Evolutionary conservation across 2,797 vertebrate species (phyloP), one percentile per base, ranked within the genome.

Genomic region (Myotis daubentonii): DNA sequence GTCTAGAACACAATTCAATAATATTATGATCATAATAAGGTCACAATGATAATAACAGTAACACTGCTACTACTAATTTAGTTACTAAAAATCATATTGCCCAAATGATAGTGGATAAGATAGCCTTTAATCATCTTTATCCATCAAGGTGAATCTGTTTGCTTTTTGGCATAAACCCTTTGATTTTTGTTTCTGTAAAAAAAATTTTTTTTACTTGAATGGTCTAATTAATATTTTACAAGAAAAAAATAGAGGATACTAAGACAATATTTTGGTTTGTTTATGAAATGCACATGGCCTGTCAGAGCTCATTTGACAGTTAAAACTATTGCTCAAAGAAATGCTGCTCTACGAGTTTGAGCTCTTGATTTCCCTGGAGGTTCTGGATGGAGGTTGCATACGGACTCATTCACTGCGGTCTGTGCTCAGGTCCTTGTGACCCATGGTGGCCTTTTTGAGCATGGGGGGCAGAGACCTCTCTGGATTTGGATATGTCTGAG

Each of bases 111-210:
- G 13, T 78, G 9, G 23, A 33, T 23, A 60, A 13, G 30, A 17
- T 51, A 78, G n/a, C 11, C 28, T 91, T 81, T 94, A 89, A 74
- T 60, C 8, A 2, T 85, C 57, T 78, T 89, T 60, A 80, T 80
- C 44, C 36, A 36, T 41, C n/a, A 41, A 87, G 13, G 22, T 30
- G 6, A 55, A 57, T 0, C 16, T 75, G 2, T 79, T 65, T 41
- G 36, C 81, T 80, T 84, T 87, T 86, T 70, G 89, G 87, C 89
- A 86, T 86, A 94, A 87, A 94, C 47, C 89, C 93, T 95, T 95
- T 87, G 89, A 65, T 83, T 93, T 94, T 94, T 70, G 33, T 92
- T 92, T 85, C 74, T 89, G 7, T 65, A 38, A 65, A 72, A 65
- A 55, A 70, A 30, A 38, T 51, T 71, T 38, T 87, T 74, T 87